Base-by-base conservation (phyloP, 2,888 invertebrate species). In the Microdon myrmicae region DNA sequence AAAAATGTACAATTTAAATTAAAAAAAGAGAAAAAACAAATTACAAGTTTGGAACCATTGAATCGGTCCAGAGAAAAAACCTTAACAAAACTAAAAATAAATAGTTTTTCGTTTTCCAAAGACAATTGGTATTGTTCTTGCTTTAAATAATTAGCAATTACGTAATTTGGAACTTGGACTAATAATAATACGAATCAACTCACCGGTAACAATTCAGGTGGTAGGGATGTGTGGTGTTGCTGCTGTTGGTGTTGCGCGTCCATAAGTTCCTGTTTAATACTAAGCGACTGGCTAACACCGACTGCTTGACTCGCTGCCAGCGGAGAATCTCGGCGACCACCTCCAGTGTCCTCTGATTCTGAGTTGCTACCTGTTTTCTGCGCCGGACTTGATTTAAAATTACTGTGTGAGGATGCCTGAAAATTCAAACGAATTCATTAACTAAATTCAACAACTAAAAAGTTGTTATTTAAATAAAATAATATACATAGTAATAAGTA, bases 321-420 rank as follows among this genome's bases (percentile, higher is more conserved):
- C 38, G 80, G 80, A 31, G 80, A 80, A 55, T 80, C 80, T 66
- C 75, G 79, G 44, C 80, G 75, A 54, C 73, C 74, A 43, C 64
- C 64, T 45, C 73, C 72, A 61, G 77, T 74, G 68, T 79, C 79
- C 72, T 79, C 80, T 43, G 75, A 75, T 69, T 79, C 79, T 73
- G 85, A 83, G 74, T 85, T 83, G 80, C 85, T 86, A 78, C 78
- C 77, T 47, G 84, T 81, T 82, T 87, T 87, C 83, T 86, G 85
- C 81, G 84, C 78, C 72, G 85, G 84, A 81, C 84, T 85, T 80
- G 84, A 83, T 83, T 86, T 86, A 79, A 84, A 86, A 82, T 85
- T 85, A 82, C 83, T 83, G 79, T 84, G 84, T 73, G 83, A 82
- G 71, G 84, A 82, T 78, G 84, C 83, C 86, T 86, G 79, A 74